Evolutionary conservation across 2,888 invertebrate species (phyloP).

Genomic region (Keiferia lycopersicella): DNA sequence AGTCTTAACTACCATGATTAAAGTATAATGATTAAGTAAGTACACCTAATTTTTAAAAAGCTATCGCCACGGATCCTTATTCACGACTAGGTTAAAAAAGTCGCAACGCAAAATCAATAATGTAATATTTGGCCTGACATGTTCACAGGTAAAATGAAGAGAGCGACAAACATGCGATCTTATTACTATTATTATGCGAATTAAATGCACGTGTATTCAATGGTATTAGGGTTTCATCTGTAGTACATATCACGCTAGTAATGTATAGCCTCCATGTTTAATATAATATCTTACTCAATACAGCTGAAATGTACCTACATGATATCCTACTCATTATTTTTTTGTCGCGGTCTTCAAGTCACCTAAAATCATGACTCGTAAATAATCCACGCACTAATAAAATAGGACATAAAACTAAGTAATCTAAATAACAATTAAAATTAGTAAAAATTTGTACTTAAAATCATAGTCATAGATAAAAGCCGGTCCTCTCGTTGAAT

Average conservation of each 20-base stretch:
- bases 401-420: conserved; percentile 61
- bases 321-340: conserved; percentile 29
- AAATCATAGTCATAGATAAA: conserved; percentile 72
- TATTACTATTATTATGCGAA: neutral
- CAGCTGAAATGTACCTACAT: conserved; percentile 9
- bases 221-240: neutral
- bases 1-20: conserved; percentile 46
- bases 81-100: neutral
- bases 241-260: neutral
- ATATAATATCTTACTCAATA: conserved; percentile 1
- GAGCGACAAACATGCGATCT: conserved; percentile 50
- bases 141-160: conserved; percentile 65
- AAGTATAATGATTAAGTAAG: conserved; percentile 42
- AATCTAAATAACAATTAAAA: conserved; percentile 78
- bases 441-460: conserved; percentile 80
- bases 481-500: conserved; percentile 56
- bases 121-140: conserved; percentile 17
- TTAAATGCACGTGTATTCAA: neutral
- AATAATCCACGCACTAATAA: conserved; percentile 52
- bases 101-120: conserved; percentile 9
- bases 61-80: conserved; percentile 62
- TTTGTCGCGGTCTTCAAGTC: conserved; percentile 64
- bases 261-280: conserved; percentile 9
- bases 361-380: conserved; percentile 53
- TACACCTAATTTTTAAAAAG: conserved; percentile 36